Base-by-base conservation (phyloP, 2,888 invertebrate species). In the Leptopilina drosophilae region DNA sequence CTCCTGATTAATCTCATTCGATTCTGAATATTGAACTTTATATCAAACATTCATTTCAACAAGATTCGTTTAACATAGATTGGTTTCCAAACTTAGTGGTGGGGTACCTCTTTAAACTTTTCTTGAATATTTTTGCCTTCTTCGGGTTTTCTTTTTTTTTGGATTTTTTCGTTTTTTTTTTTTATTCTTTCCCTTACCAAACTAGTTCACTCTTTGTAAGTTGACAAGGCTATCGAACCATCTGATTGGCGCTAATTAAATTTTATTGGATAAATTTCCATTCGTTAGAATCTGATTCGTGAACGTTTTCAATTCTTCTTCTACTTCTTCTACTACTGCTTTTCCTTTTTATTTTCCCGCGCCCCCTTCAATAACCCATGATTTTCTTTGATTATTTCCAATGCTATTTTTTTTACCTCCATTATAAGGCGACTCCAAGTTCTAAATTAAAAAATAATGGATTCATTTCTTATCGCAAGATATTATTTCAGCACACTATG, bases 241-340 rank as follows among this genome's bases (percentile, higher is more conserved):
- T 78, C 81, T 83, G 81, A 86, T 86, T 86, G 83, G 75, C 82
- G 78, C 81, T 84, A 85, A 87, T 87, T 86, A 81, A 84, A 84
- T 86, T 82, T 81, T 76, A 66, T 65, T 76, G 67, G 73, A 82
- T 82, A 77, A 82, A 82, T 84, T 84, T 80, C 78, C 82, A 83
- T 85, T 84, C 80, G 82, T 77, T 82, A 78, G 20, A 33, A 33
- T 15, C 73, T 59, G 53, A 26, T 67, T 46, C 53, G 69, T 69
- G 69, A 20, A 14, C 49, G 53, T 53, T 69, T 53, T 69, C 53
- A 14, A 66, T 66, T 66, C 66, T 42, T 66, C 46, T 46, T 6
- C n/a, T 42, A 1, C 42, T 42, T 12, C 49, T 49, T 49, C 49
- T 49, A 7, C 49, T 49, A 9, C 49, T 49, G 7, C 49, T 49